Percentiles rank a stretch among this genome's conserved stretches.
These are phyloP conservation scores for Augochlora pura DNA, from an alignment of 1,140 invertebrate genomes.

Conservation along the genomic window DNA sequence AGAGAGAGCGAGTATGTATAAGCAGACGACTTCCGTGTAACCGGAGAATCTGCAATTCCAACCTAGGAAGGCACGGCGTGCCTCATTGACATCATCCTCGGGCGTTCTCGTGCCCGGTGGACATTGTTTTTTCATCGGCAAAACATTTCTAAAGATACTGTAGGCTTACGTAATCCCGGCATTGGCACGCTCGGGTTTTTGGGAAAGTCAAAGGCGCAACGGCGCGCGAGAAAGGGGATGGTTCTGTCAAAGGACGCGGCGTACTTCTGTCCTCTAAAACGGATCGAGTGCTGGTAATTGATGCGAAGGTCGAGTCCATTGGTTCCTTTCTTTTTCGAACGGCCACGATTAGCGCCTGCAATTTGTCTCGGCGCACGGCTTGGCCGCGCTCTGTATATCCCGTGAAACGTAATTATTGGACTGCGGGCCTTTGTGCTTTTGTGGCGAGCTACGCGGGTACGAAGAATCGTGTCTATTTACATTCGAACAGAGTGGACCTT, in stretches of 20 bases:
- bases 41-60: not conserved
- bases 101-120: not conserved
- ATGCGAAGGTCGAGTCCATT: too few relatives aligned
- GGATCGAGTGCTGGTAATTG: too few relatives aligned
- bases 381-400: too few relatives aligned
- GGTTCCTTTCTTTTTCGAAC: too few relatives aligned
- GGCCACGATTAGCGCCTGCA: too few relatives aligned
- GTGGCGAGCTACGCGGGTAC: too few relatives aligned
- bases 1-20: too few relatives aligned
- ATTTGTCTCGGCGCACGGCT: too few relatives aligned
- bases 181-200: constrained; percentile 13
- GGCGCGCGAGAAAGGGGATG: not conserved
- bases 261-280: not conserved
- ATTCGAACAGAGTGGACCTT: too few relatives aligned
- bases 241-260: constrained; percentile 7
- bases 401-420: too few relatives aligned
- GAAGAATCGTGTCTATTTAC: too few relatives aligned
- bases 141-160: not conserved
- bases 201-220: not conserved
- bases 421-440: too few relatives aligned
- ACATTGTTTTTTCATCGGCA: not conserved
- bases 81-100: not conserved
- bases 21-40: not conserved
- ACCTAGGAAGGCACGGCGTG: not conserved
- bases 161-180: constrained; percentile 11